A percentile compares a stretch with the other conserved stretches of the same genome.
Evolutionary conservation across 2,113 vertebrate species (phyloP).

Genomic region (Myiagra hebetior): DNA sequence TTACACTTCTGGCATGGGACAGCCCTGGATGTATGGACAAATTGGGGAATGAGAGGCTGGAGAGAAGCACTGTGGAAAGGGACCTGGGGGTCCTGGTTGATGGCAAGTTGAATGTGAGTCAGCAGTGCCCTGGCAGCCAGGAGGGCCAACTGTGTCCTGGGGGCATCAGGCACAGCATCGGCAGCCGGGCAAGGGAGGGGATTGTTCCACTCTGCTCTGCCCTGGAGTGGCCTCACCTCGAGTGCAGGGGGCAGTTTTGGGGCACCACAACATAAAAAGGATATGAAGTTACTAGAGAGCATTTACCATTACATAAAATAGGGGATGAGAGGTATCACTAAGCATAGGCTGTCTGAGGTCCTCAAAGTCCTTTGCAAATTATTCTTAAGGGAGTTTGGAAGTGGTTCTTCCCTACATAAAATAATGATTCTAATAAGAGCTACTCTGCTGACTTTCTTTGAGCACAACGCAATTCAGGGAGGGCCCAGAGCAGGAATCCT

Average conservation of each 20-base stretch:
- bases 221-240: background rate
- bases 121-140: background rate
- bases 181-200: background rate
- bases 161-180: accelerated
- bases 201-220: background rate
- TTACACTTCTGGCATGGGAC: background rate
- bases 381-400: background rate
- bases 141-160: background rate
- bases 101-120: background rate
- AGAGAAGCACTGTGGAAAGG: background rate
- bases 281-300: background rate
- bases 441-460: background rate
- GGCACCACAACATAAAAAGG: background rate
- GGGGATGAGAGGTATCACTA: background rate
- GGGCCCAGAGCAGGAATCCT: background rate
- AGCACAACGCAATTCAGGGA: background rate
- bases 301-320: background rate
- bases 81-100: background rate
- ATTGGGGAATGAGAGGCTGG: background rate
- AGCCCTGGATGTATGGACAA: background rate
- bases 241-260: background rate
- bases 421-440: background rate
- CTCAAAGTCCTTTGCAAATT: background rate
- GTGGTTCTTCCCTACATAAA: background rate
- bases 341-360: background rate